phyloP scores from a whole-genome alignment of 2,888 invertebrate genomes.

The Glomeris marginata region DNA sequence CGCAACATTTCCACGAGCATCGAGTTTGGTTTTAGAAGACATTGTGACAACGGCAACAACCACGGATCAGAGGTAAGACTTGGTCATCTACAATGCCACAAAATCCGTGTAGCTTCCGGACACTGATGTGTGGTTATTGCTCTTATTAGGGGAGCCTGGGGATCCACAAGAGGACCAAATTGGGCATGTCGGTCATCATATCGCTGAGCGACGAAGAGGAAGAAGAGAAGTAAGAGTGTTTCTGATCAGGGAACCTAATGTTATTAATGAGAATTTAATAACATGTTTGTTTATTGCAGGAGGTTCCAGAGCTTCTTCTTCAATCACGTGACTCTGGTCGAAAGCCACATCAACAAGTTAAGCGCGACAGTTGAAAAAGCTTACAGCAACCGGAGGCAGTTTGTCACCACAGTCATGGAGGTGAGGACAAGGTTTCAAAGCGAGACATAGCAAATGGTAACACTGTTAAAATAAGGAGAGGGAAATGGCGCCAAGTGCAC shows the following conservation, averaged over 20 bases:
- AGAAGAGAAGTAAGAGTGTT: slow-evolving; percentile 17
- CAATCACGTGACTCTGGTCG: slow-evolving; percentile 48
- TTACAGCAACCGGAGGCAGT: slow-evolving; percentile 36
- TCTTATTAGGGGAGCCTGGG: neutral
- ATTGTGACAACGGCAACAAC: slow-evolving; percentile 11
- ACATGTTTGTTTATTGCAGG: slow-evolving; percentile 24
- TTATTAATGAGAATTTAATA: neutral
- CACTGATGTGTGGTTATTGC: no score
- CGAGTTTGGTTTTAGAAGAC: slow-evolving; percentile 24
- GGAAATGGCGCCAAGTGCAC: no score
- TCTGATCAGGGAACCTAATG: neutral
- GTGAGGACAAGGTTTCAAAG: slow-evolving; percentile 14
- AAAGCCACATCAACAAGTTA: slow-evolving; percentile 33
- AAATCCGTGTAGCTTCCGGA: no score
- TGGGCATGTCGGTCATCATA: slow-evolving; percentile 52
- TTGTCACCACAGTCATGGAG: slow-evolving; percentile 39
- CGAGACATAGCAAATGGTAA: neutral
- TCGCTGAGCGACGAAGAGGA: slow-evolving; percentile 24
- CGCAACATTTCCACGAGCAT: slow-evolving; percentile 40
- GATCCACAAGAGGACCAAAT: slow-evolving; percentile 33
- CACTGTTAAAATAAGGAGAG: neutral
- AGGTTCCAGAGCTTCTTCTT: slow-evolving; percentile 57
- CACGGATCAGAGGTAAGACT: slow-evolving; percentile 13
- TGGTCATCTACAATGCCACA: no score
- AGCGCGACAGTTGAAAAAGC: slow-evolving; percentile 50